Evolutionary conservation across 2,113 vertebrate genomes (phyloP).

Genomic region (Corythornis vintsioides): DNA sequence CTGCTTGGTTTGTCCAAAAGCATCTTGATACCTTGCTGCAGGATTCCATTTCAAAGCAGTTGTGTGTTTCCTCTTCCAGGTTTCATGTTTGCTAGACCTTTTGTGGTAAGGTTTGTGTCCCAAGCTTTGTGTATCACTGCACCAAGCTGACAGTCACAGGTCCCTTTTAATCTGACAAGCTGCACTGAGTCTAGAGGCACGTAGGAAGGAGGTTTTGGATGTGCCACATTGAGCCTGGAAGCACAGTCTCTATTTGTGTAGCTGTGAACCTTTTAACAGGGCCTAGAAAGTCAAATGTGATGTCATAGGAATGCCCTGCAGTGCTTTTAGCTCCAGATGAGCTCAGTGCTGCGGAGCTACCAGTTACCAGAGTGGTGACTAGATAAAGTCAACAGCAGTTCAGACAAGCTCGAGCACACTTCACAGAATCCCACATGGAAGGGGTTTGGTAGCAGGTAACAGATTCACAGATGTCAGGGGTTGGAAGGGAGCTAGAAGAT

Average conservation of each 20-base stretch:
- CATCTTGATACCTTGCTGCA: not conserved
- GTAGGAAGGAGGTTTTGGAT: not conserved
- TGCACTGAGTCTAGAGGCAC: not conserved
- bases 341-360: not conserved
- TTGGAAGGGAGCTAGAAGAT: no score
- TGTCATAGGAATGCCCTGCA: not conserved
- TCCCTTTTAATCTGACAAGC: not conserved
- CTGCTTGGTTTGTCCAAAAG: not conserved
- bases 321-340: not conserved
- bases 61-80: not conserved
- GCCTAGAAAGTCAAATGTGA: not conserved
- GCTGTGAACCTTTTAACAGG: not conserved
- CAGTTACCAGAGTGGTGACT: slow-evolving; percentile 6
- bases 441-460: not conserved
- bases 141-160: not conserved
- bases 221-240: not conserved
- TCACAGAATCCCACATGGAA: not conserved
- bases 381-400: not conserved
- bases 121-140: not conserved
- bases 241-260: not conserved
- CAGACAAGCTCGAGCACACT: not conserved
- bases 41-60: not conserved
- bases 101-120: not conserved
- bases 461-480: no score
- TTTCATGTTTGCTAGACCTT: not conserved